These are phyloP conservation scores for Radopholus similis DNA, from an alignment of 1,140 invertebrate genomes.

Conservation along the genomic window DNA sequence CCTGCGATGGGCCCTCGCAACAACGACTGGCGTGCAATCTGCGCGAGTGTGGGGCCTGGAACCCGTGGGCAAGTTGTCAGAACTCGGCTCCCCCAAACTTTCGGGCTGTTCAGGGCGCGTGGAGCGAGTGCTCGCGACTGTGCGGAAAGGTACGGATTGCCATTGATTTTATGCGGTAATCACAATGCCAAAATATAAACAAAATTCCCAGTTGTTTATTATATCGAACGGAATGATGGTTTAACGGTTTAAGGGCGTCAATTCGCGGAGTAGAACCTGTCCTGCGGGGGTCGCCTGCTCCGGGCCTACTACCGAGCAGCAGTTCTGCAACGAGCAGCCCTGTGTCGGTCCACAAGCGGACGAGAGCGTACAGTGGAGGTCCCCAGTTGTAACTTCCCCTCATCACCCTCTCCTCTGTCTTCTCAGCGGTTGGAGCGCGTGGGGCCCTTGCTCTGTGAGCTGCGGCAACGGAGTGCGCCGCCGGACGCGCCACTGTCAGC, in stretches of 20 bases:
- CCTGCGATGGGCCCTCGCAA: slow-evolving; percentile 54
- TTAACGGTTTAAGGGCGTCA: too few relatives aligned
- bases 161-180: slow-evolving; percentile 37
- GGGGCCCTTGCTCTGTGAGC: slow-evolving; percentile 34
- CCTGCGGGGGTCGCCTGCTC: slow-evolving; percentile 28
- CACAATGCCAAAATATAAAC: not conserved
- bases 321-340: slow-evolving; percentile 57
- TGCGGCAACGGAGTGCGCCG: slow-evolving; percentile 54
- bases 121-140: slow-evolving; percentile 66
- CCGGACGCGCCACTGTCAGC: slow-evolving; percentile 52
- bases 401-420: too few relatives aligned
- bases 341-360: slow-evolving; percentile 16
- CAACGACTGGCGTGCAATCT: slow-evolving; percentile 58
- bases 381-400: slow-evolving; percentile 37
- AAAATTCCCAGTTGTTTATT: too few relatives aligned
- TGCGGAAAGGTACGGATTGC: slow-evolving; percentile 66
- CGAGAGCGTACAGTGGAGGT: slow-evolving; percentile 23
- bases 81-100: slow-evolving; percentile 62
- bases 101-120: slow-evolving; percentile 43
- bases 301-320: slow-evolving; percentile 47
- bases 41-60: slow-evolving; percentile 43
- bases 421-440: slow-evolving; percentile 47
- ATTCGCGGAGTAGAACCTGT: slow-evolving; percentile 31
- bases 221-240: too few relatives aligned
- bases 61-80: slow-evolving; percentile 33